These are phyloP conservation scores for Acleris sparsana DNA, from an alignment of 2,888 invertebrate species.

Conservation along the genomic window DNA sequence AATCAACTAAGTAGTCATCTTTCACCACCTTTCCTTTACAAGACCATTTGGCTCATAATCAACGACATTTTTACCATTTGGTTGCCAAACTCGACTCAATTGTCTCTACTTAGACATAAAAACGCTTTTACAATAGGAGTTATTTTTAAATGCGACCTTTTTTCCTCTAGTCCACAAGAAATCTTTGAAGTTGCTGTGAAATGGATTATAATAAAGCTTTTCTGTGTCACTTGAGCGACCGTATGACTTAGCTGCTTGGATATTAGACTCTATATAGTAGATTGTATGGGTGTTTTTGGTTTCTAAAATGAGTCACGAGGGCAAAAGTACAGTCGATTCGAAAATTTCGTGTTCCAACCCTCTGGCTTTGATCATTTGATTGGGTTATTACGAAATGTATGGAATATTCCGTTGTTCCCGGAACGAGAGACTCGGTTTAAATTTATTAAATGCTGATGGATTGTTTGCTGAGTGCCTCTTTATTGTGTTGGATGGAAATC, in stretches of 20 bases:
- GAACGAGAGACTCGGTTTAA: slow-evolving; percentile 27
- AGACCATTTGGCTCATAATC: too few species aligned
- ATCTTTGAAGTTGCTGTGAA: slow-evolving; percentile 44
- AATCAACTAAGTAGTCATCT: too few species aligned
- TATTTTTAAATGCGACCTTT: too few species aligned
- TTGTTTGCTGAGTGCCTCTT: slow-evolving; percentile 24
- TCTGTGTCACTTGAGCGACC: slow-evolving; percentile 1
- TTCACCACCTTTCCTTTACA: too few species aligned
- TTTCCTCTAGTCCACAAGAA: background rate
- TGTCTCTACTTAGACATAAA: too few species aligned
- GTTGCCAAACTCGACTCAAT: too few species aligned
- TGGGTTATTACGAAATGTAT: slow-evolving; percentile 47
- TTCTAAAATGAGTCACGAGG: background rate
- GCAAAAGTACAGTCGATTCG: background rate
- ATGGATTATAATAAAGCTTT: slow-evolving; percentile 61
- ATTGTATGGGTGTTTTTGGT: background rate
- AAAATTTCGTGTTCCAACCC: slow-evolving; percentile 48
- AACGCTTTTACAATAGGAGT: too few species aligned
- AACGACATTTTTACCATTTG: too few species aligned
- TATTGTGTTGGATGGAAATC: slow-evolving; percentile 1
- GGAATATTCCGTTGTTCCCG: slow-evolving; percentile 33
- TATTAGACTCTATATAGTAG: background rate
- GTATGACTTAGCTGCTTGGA: background rate
- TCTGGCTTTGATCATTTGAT: slow-evolving; percentile 57
- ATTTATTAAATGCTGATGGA: slow-evolving; percentile 30